Evolutionary conservation across 2,888 invertebrate genomes (phyloP), one percentile per base, ranked within the genome.

Genomic region (Calameuta idolon): DNA sequence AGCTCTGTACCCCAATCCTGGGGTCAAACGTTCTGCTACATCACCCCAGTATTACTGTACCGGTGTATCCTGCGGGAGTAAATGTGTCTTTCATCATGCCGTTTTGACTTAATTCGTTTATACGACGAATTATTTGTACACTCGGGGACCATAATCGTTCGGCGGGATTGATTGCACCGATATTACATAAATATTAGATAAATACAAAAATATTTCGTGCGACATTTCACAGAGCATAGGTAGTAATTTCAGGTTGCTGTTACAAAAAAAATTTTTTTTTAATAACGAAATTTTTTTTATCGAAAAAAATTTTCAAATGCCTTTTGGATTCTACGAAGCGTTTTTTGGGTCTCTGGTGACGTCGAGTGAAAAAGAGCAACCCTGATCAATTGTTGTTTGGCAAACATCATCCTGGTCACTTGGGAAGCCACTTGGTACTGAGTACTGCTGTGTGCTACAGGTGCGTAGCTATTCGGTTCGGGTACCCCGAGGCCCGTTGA

Each of bases 41-140:
- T 85, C 86, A 85, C 79, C 81, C 81, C 80, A 78, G 74, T 74
- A 34, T 74, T 74, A 74, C 34, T 12, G 81, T 85, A 85, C 84
- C 83, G 83, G 83, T 82, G 81, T 80, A 80, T 83, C 79, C 83
- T 80, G 77, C 81, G 74, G 79, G 82, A 87, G 88, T 89, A 88
- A 90, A 89, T 87, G 88, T 85, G 89, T 88, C 90, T 91, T 91
- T 91, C 91, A 91, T 91, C 91, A 89, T 91, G 86, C 88, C 86
- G 85, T 87, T 87, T 85, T 86, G 83, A 86, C 87, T 88, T 91
- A 89, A 91, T 91, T 91, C 90, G 89, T 87, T 91, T 90, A 90
- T 88, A 85, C 86, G 83, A 83, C 87, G 87, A 90, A 91, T 91
- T 91, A 91, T 91, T 91, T 88, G 85, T 87, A 86, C 86, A 89